A percentile compares a stretch with the other conserved stretches of the same genome.
Evolutionary conservation across 1,140 invertebrate species (phyloP).

Genomic region (Caenorhabditis inopinata): DNA sequence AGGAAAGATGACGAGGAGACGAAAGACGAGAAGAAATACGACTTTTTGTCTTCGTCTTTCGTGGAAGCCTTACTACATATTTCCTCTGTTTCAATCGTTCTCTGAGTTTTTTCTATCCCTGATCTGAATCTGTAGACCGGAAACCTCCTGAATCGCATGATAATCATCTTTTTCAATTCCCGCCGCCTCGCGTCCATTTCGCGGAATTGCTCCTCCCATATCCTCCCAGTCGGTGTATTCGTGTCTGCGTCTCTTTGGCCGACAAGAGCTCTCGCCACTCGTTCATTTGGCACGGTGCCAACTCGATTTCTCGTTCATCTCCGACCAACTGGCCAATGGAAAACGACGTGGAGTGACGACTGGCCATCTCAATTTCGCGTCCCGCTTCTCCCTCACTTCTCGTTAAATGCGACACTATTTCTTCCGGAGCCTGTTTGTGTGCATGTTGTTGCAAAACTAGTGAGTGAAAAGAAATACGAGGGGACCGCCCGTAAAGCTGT

Average conservation of each 20-base stretch:
- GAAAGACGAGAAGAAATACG: too few relatives aligned
- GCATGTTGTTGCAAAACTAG: conserved; percentile 32
- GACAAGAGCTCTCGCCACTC: not conserved
- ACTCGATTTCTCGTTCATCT: not conserved
- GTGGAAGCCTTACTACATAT: too few relatives aligned
- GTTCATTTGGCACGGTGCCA: conserved; percentile 19
- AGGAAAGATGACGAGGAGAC: too few relatives aligned
- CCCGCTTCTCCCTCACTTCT: not conserved
- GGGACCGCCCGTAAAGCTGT: conserved; percentile 30
- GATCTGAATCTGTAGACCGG: not conserved
- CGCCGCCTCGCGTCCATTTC: not conserved
- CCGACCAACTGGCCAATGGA: not conserved
- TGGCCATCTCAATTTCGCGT: conserved; percentile 32
- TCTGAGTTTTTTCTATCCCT: conserved; percentile 5
- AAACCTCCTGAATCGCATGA: not conserved
- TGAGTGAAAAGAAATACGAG: conserved; percentile 31
- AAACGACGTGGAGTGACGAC: not conserved
- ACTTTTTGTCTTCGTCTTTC: too few relatives aligned
- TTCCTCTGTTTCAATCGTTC: too few relatives aligned
- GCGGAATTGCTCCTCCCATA: not conserved
- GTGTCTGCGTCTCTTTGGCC: not conserved
- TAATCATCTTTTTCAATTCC: conserved; percentile 17
- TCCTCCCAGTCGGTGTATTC: not conserved
- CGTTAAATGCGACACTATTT: not conserved
- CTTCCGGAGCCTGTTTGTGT: not conserved